These are phyloP conservation scores for Drosophila miranda DNA, from an alignment of 1,140 invertebrate genomes.

Conservation along the genomic window DNA sequence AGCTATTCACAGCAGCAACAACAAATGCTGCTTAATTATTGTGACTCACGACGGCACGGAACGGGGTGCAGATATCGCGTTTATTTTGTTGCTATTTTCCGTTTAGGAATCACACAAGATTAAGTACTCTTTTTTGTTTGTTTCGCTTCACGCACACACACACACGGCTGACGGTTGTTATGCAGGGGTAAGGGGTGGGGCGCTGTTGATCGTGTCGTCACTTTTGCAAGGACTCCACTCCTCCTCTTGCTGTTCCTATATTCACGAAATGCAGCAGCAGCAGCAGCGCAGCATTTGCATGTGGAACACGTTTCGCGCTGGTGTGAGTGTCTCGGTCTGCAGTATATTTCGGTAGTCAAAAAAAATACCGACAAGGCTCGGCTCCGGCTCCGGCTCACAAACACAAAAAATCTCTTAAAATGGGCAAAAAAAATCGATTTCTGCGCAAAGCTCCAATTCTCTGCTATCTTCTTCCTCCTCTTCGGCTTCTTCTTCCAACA, in stretches of 20 bases:
- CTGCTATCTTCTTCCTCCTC: slow-evolving; percentile 45
- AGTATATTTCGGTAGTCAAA: slow-evolving; percentile 31
- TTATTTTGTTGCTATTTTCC: slow-evolving; percentile 43
- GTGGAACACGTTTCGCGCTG: slow-evolving; percentile 22
- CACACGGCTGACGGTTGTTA: not conserved
- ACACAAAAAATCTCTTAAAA: slow-evolving; percentile 61
- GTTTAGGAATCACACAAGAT: too few relatives aligned
- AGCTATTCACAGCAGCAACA: slow-evolving; percentile 49
- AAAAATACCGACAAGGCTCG: slow-evolving; percentile 18
- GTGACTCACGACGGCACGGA: slow-evolving; percentile 34
- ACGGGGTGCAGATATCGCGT: not conserved
- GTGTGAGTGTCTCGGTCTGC: slow-evolving; percentile 2
- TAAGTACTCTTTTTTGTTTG: slow-evolving; percentile 28
- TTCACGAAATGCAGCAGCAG: too few relatives aligned
- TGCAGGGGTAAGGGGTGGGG: slow-evolving; percentile 14
- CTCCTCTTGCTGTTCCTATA: too few relatives aligned
- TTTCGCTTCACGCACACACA: slow-evolving; percentile 44
- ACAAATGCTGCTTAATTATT: slow-evolving; percentile 24
- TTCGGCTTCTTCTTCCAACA: slow-evolving; percentile 32
- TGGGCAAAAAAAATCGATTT: slow-evolving; percentile 79
- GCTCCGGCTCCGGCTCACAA: too few relatives aligned
- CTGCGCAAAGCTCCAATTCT: slow-evolving; percentile 78
- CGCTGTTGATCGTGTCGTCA: slow-evolving; percentile 15
- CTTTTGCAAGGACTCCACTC: not conserved
- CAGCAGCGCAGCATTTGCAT: slow-evolving; percentile 13